Evolutionary conservation across 1,140 invertebrate species (phyloP).

Genomic region (Anoplolepis gracilipes): DNA sequence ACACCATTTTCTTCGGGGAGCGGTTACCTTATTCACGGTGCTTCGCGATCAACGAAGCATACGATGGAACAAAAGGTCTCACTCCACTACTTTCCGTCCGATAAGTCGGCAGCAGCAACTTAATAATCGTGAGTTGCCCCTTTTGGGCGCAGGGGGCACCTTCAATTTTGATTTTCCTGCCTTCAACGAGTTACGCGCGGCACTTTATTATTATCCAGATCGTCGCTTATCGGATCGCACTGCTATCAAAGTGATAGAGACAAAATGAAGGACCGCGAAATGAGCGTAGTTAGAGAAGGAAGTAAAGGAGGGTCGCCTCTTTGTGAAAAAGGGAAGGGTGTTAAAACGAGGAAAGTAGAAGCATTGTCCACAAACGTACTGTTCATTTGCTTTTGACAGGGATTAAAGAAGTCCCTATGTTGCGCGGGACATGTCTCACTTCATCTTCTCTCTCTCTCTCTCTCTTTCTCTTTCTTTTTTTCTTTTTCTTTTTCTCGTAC

Average conservation of each 20-base stretch:
- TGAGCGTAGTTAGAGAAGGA: background rate
- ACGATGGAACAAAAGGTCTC: slow-evolving; percentile 26
- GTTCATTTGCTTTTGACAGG: slow-evolving; percentile 77
- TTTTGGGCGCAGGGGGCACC: background rate
- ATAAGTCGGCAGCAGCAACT: slow-evolving; percentile 19
- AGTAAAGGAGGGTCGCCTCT: background rate
- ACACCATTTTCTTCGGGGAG: slow-evolving; percentile 38
- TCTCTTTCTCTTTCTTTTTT: background rate
- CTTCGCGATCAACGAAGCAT: slow-evolving; percentile 46
- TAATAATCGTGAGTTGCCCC: slow-evolving; percentile 36
- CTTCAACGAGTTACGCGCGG: background rate
- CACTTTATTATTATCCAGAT: slow-evolving; percentile 18
- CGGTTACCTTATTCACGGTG: slow-evolving; percentile 31
- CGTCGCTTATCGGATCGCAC: slow-evolving; percentile 11
- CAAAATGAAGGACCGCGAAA: background rate
- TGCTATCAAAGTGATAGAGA: slow-evolving; percentile 12
- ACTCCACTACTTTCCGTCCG: background rate
- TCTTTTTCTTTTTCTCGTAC: background rate
- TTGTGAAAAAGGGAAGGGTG: slow-evolving; percentile 8
- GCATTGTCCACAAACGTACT: slow-evolving; percentile 70
- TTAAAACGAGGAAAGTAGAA: slow-evolving; percentile 44
- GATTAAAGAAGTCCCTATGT: slow-evolving; percentile 76
- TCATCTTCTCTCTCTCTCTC: background rate
- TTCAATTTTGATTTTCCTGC: slow-evolving; percentile 32
- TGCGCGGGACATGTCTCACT: slow-evolving; percentile 5